These are phyloP conservation scores for Trialeurodes vaporariorum DNA, from an alignment of 1,140 invertebrate genomes.

Conservation along the genomic window DNA sequence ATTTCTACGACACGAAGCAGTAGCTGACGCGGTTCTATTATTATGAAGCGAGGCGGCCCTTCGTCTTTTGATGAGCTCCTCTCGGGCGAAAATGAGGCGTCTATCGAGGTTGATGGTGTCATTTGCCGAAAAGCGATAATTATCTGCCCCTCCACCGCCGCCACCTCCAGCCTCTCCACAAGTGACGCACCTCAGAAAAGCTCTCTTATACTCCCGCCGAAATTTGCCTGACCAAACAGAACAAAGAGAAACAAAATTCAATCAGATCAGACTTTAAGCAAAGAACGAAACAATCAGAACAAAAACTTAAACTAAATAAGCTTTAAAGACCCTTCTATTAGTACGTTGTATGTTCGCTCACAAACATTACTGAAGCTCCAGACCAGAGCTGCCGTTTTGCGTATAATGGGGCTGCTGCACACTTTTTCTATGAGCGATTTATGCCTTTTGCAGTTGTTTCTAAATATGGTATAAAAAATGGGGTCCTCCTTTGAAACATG, in stretches of 20 bases:
- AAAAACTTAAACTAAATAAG: background rate
- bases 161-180: background rate
- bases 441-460: too few relatives aligned
- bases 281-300: background rate
- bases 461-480: too few relatives aligned
- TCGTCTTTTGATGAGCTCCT: background rate
- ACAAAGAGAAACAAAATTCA: background rate
- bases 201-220: background rate
- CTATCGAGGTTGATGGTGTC: background rate
- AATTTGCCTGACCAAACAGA: background rate
- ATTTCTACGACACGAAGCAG: background rate
- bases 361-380: background rate
- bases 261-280: background rate
- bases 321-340: background rate
- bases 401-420: background rate
- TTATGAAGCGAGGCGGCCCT: background rate
- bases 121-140: background rate
- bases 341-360: too few relatives aligned
- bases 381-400: background rate
- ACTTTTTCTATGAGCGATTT: too few relatives aligned
- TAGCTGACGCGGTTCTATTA: too few relatives aligned
- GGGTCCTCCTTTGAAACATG: too few relatives aligned
- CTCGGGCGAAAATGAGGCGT: background rate
- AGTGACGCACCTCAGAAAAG: background rate
- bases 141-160: too few relatives aligned